phyloP scores from a whole-genome alignment of 2,797 vertebrate species.

The Phataginus tricuspis region DNA sequence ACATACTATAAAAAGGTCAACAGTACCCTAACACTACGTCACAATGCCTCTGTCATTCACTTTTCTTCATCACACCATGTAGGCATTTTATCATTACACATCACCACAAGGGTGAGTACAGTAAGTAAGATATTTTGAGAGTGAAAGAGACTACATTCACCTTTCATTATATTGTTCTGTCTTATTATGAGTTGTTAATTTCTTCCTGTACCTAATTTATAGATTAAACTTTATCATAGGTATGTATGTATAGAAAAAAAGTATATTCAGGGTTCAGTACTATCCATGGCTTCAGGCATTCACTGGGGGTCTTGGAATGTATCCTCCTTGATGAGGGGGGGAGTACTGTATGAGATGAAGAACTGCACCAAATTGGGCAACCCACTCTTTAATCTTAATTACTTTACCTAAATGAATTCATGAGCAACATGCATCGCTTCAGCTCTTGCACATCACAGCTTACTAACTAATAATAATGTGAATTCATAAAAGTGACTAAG shows the following conservation, averaged over 20 bases:
- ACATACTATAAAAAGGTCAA: not conserved
- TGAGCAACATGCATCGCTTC: not conserved
- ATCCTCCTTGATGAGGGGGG: not conserved
- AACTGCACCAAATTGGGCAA: not conserved
- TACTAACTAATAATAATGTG: not conserved
- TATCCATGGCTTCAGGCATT: not conserved
- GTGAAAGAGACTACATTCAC: not conserved
- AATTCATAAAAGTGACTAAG: slow-evolving; percentile 35
- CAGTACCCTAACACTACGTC: not conserved
- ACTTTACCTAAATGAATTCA: not conserved
- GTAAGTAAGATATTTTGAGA: not conserved
- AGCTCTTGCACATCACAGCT: not conserved
- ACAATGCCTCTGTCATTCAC: not conserved
- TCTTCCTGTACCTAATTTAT: not conserved
- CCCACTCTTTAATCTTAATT: not conserved
- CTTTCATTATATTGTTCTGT: not conserved
- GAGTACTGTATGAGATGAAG: not conserved
- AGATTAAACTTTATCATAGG: not conserved
- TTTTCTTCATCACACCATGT: not conserved
- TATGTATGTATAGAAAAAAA: not conserved
- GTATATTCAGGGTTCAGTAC: not conserved
- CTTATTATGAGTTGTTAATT: not conserved
- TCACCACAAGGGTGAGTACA: not conserved
- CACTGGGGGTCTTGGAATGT: not conserved
- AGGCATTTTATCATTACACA: not conserved